Evolutionary conservation across 2,888 invertebrate genomes (phyloP), one percentile per base, ranked within the genome.

Genomic region (Camponotus fellah): DNA sequence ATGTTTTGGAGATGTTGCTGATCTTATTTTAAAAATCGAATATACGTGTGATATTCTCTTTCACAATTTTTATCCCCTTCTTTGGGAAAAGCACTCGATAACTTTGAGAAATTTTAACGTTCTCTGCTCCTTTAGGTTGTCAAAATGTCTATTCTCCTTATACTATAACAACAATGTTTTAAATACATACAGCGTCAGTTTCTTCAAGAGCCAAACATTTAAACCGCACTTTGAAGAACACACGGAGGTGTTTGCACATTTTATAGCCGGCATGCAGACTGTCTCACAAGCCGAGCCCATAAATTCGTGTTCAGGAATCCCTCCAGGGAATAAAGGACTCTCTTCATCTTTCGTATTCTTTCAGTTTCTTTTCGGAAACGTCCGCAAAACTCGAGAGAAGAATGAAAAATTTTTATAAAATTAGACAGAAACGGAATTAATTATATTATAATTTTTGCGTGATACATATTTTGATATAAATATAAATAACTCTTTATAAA

Each of bases 231-330:
- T 40, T 84, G 83, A 58, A 71, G 83, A 85, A 74, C 84, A 83
- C 85, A 74, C 80, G 12, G n/a, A 4, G 65, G 71, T 90, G 86
- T 90, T 91, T 91, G 89, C 90, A 86, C 86, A 60, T 89, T 91
- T 91, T 91, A 91, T 85, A 88, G 83, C 86, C 74, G 32, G 81
- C 82, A 79, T 82, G 80, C 84, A 83, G 85, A 72, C 76, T 84
- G 81, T 82, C 66, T 62, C 62, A 62, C 58, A 56, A 37, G 34
- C 40, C 62, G 68, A 74, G 58, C 62, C 76, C 68, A 83, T 62
- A 74, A n/a, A 58, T 66, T 68, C 79, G 34, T 86, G 34, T 40
- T 46, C 66, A 77, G 49, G 37, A 60, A 65, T 46, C 26, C 21
- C 21, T 40, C 37, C n/a, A n/a, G 46, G 3, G 9, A 68, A 66